Conservation (phyloP, 2,113 vertebrate species). For the Gobius niger region DNA sequence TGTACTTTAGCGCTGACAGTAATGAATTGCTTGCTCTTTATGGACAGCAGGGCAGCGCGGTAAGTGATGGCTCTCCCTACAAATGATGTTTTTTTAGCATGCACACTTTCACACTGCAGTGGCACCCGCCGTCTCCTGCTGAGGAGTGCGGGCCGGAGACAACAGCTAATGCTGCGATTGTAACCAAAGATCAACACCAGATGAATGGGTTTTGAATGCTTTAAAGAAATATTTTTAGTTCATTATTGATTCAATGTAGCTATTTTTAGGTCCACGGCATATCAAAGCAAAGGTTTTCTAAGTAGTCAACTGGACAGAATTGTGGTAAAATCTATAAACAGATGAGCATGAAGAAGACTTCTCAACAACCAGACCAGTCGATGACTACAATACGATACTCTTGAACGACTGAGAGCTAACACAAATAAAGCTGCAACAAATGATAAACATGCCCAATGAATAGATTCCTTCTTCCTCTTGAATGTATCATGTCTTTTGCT, state of each 20-base stretch:
- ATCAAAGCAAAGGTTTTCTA: neutral
- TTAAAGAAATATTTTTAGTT: neutral
- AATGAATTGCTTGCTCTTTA: slow-evolving; percentile 63
- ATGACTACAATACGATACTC: too few species aligned
- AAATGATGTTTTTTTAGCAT: slow-evolving; percentile 50
- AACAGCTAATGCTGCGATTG: slow-evolving; percentile 10
- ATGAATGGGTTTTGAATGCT: neutral
- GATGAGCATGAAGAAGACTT: too few species aligned
- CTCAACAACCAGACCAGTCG: too few species aligned
- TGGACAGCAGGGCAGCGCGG: slow-evolving; percentile 40
- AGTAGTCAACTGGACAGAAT: too few species aligned
- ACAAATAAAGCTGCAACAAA: too few species aligned
- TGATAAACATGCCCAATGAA: too few species aligned
- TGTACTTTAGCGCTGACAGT: slow-evolving; percentile 53
- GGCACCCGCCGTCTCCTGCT: slow-evolving; percentile 29
- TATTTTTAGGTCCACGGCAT: neutral
- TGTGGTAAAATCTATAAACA: too few species aligned
- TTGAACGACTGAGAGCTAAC: too few species aligned
- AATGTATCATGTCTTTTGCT: too few species aligned
- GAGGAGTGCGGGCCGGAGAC: slow-evolving; percentile 21
- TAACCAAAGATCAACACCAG: slow-evolving; percentile 12
- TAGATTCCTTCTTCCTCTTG: too few species aligned
- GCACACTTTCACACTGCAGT: slow-evolving; percentile 36
- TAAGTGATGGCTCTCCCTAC: slow-evolving; percentile 51
- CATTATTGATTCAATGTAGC: neutral